Evolutionary conservation across 2,797 vertebrate species (phyloP).

Genomic region (Danio tinwini): DNA sequence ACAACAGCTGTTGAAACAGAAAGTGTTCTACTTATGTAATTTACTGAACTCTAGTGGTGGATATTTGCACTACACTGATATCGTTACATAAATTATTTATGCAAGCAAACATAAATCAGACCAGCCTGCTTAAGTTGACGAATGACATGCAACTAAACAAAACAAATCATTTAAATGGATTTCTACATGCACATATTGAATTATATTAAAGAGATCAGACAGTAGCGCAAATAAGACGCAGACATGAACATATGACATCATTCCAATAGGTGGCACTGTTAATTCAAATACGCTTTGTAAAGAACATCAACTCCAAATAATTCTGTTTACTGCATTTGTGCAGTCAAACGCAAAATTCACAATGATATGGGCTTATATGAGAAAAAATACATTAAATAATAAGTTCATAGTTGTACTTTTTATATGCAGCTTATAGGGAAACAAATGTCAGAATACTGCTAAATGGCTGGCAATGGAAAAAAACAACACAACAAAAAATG

Average conservation of each 20-base stretch:
- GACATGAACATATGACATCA: not conserved
- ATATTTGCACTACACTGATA: slow-evolving; percentile 2
- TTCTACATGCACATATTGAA: no score
- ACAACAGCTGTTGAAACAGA: not conserved
- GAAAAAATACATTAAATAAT: no score
- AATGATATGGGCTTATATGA: no score
- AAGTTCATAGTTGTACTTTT: no score
- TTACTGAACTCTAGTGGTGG: slow-evolving; percentile 56
- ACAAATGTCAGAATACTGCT: not conserved
- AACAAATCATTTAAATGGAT: not conserved
- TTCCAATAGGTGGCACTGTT: slow-evolving; percentile 30
- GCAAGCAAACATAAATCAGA: not conserved
- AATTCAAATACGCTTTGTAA: not conserved
- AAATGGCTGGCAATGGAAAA: not conserved
- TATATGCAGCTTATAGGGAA: no score
- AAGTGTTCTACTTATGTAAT: slow-evolving; percentile 21
- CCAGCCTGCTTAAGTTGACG: not conserved
- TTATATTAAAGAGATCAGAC: not conserved
- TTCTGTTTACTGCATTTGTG: no score
- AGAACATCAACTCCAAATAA: not conserved
- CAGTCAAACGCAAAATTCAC: no score
- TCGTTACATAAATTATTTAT: not conserved
- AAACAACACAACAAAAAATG: no score
- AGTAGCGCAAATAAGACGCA: not conserved
- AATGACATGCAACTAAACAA: not conserved